Evolutionary conservation across 2,113 vertebrate genomes (phyloP), one percentile per base, ranked within the genome.

Genomic region (Halichoerus grypus): DNA sequence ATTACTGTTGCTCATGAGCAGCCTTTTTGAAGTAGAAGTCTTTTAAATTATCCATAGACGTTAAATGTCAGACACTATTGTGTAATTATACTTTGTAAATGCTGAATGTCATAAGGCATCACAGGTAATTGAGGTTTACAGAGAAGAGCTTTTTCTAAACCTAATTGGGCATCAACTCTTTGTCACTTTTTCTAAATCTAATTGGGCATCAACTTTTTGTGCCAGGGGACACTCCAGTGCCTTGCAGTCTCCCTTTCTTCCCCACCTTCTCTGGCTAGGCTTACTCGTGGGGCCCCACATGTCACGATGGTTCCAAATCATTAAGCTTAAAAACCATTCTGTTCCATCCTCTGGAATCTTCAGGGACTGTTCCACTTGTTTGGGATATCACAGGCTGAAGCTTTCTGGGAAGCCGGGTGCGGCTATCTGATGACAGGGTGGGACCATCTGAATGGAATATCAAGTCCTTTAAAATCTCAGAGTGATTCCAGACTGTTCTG

Each of bases 41-140:
- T 99, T 99, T 99, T 99, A 99, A 99, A 99, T 99, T 99, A 99
- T 99, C 99, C 98, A 98, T 99, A 99, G 98, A 99, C 98, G 33
- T 99, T 99, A 99, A 99, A 99, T 99, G 99, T 99, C 99, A 99
- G 99, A 99, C 98, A 98, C 99, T 99, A 99, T 99, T 99, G 99
- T 99, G 99, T 99, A 99, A 99, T 99, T 99, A 99, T 99, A 99
- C 99, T 99, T 99, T 98, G 99, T 99, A 99, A 99, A 99, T 97
- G 99, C 98, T 98, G 99, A 99, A 99, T 99, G 99, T 99, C 99
- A 99, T 99, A 99, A 99, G 98, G 99, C 99, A 99, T 99, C 99
- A 99, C 98, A 99, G 99, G 98, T 99, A 99, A 99, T 99, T 99
- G 99, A 99, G 99, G 99, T 99, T 99, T 99, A 99, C 98, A 98